Evolutionary conservation across 2,888 invertebrate species (phyloP).

Genomic region (Pilophorus perplexus): DNA sequence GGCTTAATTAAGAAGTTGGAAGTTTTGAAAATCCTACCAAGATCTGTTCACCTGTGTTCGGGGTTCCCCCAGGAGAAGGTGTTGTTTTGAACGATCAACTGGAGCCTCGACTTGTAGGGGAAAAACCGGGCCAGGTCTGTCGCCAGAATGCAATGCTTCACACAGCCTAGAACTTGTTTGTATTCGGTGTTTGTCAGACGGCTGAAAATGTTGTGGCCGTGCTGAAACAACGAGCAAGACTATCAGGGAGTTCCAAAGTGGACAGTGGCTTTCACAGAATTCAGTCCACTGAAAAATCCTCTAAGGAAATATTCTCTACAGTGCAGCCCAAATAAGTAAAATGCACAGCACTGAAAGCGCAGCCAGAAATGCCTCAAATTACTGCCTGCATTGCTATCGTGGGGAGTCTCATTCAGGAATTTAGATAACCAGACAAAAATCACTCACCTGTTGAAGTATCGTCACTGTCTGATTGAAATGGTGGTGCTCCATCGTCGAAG

Average conservation of each 20-base stretch:
- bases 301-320: too few relatives aligned
- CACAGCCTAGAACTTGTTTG: slow-evolving; percentile 70
- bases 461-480: slow-evolving; percentile 86
- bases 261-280: too few relatives aligned
- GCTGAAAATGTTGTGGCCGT: slow-evolving; percentile 81
- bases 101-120: slow-evolving; percentile 66
- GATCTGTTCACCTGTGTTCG: slow-evolving; percentile 60
- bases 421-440: too few relatives aligned
- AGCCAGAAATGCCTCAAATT: too few relatives aligned
- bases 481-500: slow-evolving; percentile 83
- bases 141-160: slow-evolving; percentile 79
- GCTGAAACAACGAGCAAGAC: slow-evolving; percentile 57
- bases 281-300: too few relatives aligned
- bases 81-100: slow-evolving; percentile 56
- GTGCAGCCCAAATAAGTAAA: too few relatives aligned
- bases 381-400: too few relatives aligned
- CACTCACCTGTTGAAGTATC: slow-evolving; percentile 72
- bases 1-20: too few relatives aligned
- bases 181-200: slow-evolving; percentile 69
- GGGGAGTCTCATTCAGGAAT: too few relatives aligned
- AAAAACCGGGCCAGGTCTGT: slow-evolving; percentile 82
- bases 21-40: too few relatives aligned
- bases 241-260: too few relatives aligned
- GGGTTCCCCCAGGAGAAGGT: slow-evolving; percentile 64
- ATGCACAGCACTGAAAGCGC: too few relatives aligned